Evolutionary conservation across 1,140 invertebrate species (phyloP).

Genomic region (Macrocentrus cingulum): DNA sequence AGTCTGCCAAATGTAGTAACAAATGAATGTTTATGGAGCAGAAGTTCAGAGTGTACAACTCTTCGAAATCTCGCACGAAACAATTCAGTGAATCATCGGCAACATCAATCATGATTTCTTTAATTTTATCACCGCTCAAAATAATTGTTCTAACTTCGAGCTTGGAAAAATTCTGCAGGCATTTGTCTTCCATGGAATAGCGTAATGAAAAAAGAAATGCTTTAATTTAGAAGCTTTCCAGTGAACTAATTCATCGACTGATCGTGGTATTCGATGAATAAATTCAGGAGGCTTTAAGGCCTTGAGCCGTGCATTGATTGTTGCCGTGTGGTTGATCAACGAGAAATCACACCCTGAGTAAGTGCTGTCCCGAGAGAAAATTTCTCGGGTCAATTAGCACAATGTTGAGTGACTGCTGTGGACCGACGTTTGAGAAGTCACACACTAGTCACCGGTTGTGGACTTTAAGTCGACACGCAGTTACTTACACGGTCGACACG

Average conservation of each 20-base stretch:
- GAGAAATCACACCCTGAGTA: neutral
- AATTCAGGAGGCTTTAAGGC: constrained; percentile 6
- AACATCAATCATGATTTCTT: constrained; percentile 1
- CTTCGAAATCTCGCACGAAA: constrained; percentile 10
- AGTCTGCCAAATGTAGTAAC: constrained; percentile 1
- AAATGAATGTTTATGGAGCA: constrained; percentile 1
- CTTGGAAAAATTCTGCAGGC: constrained; percentile 15
- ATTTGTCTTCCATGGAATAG: neutral
- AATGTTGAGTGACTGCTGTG: too few relatives aligned
- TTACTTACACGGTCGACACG: too few relatives aligned
- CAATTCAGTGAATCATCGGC: neutral
- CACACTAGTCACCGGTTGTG: too few relatives aligned
- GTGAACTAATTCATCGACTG: constrained; percentile 1
- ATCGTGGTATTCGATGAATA: constrained; percentile 7
- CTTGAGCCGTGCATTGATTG: neutral
- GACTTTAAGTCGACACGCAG: too few relatives aligned
- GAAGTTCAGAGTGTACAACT: neutral
- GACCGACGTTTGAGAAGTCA: too few relatives aligned
- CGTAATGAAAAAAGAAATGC: neutral
- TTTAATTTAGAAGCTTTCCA: neutral
- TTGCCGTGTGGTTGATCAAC: neutral
- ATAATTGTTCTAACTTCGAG: constrained; percentile 16
- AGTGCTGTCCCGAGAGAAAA: too few relatives aligned
- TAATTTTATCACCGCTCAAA: constrained; percentile 18
- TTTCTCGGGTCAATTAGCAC: too few relatives aligned